Conservation (phyloP, 1,140 invertebrate genomes). For the Macrosteles quadrilineatus region DNA sequence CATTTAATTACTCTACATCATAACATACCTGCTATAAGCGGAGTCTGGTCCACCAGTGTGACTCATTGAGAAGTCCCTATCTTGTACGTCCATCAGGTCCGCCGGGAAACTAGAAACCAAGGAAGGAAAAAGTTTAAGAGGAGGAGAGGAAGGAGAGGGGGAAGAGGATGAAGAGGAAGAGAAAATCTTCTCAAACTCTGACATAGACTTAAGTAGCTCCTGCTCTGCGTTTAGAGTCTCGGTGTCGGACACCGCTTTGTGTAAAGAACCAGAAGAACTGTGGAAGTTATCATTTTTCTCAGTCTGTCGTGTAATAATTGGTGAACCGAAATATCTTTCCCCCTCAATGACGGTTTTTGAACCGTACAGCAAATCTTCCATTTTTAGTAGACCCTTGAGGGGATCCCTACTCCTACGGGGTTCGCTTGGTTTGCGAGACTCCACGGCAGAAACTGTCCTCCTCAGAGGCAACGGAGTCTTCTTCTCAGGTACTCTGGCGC, state of each 20-base stretch:
- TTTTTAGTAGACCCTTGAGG: conserved; percentile 35
- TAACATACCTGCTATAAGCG: conserved; percentile 65
- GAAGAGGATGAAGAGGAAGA: conserved; percentile 18
- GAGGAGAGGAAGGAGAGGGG: conserved; percentile 30
- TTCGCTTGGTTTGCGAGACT: conserved; percentile 27
- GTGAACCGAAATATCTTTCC: conserved; percentile 23
- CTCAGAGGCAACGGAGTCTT: conserved; percentile 21
- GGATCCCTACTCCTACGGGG: conserved; percentile 19
- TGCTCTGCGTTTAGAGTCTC: conserved; percentile 43
- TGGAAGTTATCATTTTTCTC: not conserved
- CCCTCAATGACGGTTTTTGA: not conserved
- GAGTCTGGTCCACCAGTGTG: conserved; percentile 58
- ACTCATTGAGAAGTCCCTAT: conserved; percentile 30
- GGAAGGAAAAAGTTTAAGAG: conserved; percentile 26
- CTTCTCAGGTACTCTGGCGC: conserved; percentile 28
- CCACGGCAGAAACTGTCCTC: conserved; percentile 34
- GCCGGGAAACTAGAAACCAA: conserved; percentile 8
- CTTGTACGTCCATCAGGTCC: conserved; percentile 40
- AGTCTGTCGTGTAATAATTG: not conserved
- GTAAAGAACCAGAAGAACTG: not conserved
- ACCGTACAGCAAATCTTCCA: conserved; percentile 39
- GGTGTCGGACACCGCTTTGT: conserved; percentile 21
- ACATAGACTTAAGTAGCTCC: conserved; percentile 42
- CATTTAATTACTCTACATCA: no score
- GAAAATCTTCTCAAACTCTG: conserved; percentile 44